A percentile compares a stretch with the other conserved stretches of the same genome.
These are phyloP conservation scores for Drosophila biarmipes DNA, from an alignment of 1,140 invertebrate species.

Conservation along the genomic window DNA sequence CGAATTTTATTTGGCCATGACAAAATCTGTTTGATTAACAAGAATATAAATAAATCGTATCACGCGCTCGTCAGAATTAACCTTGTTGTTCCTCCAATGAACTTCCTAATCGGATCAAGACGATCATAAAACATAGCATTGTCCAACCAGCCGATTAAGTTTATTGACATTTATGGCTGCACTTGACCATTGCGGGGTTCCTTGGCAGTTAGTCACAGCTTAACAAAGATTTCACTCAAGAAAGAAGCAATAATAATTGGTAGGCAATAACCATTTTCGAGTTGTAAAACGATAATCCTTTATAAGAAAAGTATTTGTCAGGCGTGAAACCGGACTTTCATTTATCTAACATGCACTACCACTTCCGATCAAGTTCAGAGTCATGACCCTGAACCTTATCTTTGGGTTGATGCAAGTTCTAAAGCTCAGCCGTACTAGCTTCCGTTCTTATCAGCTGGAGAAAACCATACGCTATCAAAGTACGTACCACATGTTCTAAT, in stretches of 20 bases:
- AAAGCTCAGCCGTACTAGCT: background rate
- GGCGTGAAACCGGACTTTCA: background rate
- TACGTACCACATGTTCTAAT: conserved; percentile 9
- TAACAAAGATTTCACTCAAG: conserved; percentile 3
- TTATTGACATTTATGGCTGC: conserved; percentile 30
- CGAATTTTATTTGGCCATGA: too few relatives aligned
- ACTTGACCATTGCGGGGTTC: conserved; percentile 9
- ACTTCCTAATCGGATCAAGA: conserved; percentile 16
- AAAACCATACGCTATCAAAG: conserved; percentile 16
- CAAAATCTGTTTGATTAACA: too few relatives aligned
- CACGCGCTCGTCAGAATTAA: too few relatives aligned
- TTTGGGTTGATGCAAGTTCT: background rate
- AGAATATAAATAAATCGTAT: too few relatives aligned
- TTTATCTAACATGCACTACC: background rate
- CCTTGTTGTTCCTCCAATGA: conserved; percentile 30
- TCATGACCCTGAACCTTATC: conserved; percentile 10
- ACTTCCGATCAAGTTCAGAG: conserved; percentile 1
- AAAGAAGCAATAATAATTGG: background rate
- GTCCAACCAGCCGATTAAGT: background rate
- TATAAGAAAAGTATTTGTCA: too few relatives aligned
- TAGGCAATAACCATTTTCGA: background rate
- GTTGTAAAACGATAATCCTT: background rate
- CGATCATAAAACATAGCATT: conserved; percentile 17
- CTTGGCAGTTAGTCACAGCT: background rate
- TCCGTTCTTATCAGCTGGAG: conserved; percentile 29